Base-by-base conservation (phyloP, 1,140 invertebrate species). In the Triops cancriformis region DNA sequence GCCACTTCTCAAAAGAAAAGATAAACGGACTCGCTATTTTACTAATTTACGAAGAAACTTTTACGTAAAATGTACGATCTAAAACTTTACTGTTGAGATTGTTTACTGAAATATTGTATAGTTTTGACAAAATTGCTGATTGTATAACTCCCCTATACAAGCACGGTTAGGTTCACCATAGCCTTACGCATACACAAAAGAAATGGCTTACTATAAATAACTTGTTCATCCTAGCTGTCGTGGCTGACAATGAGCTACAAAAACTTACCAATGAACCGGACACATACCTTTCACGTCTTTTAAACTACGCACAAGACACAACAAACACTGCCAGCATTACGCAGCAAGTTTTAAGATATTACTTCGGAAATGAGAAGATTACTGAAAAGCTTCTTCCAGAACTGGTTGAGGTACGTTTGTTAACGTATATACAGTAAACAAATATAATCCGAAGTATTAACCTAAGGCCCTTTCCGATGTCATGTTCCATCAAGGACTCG, bases 311-410 rank as follows among this genome's bases (percentile, higher is more conserved):
- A 42, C 27, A 45, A 12, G 12, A 10, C 42, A 14, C 41, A 6
- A 6, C 26, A 14, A 26, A 10, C 26, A 18, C 41, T 6, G 26
- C 37, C 18, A 18, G 23, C 14, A n/a, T 75, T 10, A 42, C 45
- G 5, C 12, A 75, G 41, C 31, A 75, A 1, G 45, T 75, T 26
- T 41, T 45, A 26, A 27, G n/a, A 37, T 37, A 45, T 27, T 75
- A 75, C 18, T 75, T 75, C 74, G 45, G 23, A 9, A 75, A 45
- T 14, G 31, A 75, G 41, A 26, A 45, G 26, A 41, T 45, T 18
- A 26, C 26, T 37, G 41, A 75, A n/a, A 26, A 41, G 31, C 12
- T 37, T n/a, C 74, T 45, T 10, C 41, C 45, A 18, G 31, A 75
- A 23, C 41, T 45, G 26, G 12, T 45, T n/a, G 74, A 45, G 26